Base-by-base conservation (phyloP, 2,888 invertebrate genomes). In the Cephonodes hylas region DNA sequence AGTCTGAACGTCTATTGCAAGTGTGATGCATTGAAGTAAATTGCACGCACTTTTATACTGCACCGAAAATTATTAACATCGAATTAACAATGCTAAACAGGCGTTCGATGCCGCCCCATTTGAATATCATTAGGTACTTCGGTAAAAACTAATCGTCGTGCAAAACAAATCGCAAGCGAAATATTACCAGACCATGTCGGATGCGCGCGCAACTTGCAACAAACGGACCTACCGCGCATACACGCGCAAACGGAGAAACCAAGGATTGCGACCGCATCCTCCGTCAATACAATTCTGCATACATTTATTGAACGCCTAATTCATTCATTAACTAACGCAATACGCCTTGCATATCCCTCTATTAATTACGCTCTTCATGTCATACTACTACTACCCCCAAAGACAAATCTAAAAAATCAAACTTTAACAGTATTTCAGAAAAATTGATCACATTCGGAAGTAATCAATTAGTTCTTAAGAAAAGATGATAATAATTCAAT, bases 41-140 rank as follows among this genome's bases (percentile, higher is more conserved):
- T 73, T 79, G 71, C 81, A 67, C 80, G 88, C 89, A 85, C 88
- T 90, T 91, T 83, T 90, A 91, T 91, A 91, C 86, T 83, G 78
- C 81, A 75, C 81, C 79, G 77, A 89, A 88, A 88, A 87, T 84
- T 87, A 85, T 86, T 89, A 81, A 83, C 86, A 88, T 80, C 79
- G 69, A 84, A 91, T 90, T 89, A 86, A 85, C 89, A 90, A 89
- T 91, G 80, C 85, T 89, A 89, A 85, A 80, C 75, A 79, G 79
- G 69, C 74, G 75, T 71, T 73, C 77, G 80, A 81, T 76, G 81
- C 80, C 80, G 89, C 75, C 83, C 87, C 74, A 88, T 89, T 90
- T 89, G 88, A 90, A 91, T 91, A 90, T 81, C 74, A 89, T 88
- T 89, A 89, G 70, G 74, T 80, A 70, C 66, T 70, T 73, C 60